Evolutionary conservation across 1,140 invertebrate genomes (phyloP), one percentile per base, ranked within the genome.

Genomic region (Alviniconcha marisindica): DNA sequence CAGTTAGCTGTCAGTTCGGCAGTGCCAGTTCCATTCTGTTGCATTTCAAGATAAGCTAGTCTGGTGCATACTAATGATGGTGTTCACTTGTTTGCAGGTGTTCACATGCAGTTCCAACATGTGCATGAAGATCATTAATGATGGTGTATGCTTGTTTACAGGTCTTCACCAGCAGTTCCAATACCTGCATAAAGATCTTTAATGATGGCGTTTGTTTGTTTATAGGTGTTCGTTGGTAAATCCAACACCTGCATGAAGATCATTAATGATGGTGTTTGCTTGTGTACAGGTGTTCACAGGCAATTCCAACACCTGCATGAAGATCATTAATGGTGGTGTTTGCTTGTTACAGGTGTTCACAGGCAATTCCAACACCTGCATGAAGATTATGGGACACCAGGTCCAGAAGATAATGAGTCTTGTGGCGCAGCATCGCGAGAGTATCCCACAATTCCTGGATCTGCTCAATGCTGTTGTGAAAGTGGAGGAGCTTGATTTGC

Each of bases 161-260:
- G 24, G 7, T 66, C 24, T n/a, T n/a, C 24, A 66, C 4, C 60
- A 71, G 18, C 38, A 71, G 4, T 36, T 10, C 38, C 38, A 40
- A 36, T 71, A 21, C 24, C n/a, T n/a, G n/a, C n/a, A n/a, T n/a
- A n/a, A n/a, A n/a, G n/a, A n/a, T n/a, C n/a, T 31, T 31, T 36
- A 2, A 21, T 36, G 7, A 36, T 71, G 7, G 4, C 7, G 33
- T 31, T 71, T 0, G 4, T 12, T 12, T 69, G 12, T 28, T n/a
- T 84, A 5, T 71, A 92, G 91, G 90, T 92, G 4, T 93, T 93
- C 84, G 91, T 89, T 21, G 90, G 90, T n/a, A 93, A 92, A 80
- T 89, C 91, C 12, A 86, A 80, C 31, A 91, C 91, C 4, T 92
- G 92, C 85, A 88, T 92, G 89, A 66, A 33, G 7, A 71, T 10